These are phyloP conservation scores for Glyptemys insculpta DNA, from an alignment of 2,797 vertebrate genomes.

Conservation along the genomic window DNA sequence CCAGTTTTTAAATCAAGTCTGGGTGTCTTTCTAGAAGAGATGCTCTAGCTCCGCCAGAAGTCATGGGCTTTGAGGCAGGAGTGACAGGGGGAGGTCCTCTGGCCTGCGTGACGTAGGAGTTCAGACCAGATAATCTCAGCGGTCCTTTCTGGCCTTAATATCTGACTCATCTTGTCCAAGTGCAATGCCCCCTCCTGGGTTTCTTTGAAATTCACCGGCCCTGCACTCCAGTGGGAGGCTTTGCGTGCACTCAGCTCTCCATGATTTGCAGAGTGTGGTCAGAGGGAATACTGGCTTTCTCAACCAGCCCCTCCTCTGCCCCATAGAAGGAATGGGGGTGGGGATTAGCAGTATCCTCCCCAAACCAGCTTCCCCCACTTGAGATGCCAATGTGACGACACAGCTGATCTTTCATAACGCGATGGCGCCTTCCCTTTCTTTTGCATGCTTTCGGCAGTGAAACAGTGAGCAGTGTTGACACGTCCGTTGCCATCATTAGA, in stretches of 20 bases:
- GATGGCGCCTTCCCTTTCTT: not conserved
- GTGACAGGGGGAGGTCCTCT: not conserved
- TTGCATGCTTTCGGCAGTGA: not conserved
- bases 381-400: not conserved
- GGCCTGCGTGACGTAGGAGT: not conserved
- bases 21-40: not conserved
- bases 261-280: rapidly evolving
- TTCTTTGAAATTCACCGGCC: not conserved
- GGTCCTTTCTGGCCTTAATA: not conserved
- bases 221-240: not conserved
- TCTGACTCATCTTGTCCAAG: rapidly evolving
- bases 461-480: not conserved
- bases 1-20: not conserved
- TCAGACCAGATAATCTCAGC: rapidly evolving
- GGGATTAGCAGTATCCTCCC: not conserved
- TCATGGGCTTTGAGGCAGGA: not conserved
- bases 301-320: not conserved
- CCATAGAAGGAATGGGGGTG: not conserved
- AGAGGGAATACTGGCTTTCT: rapidly evolving
- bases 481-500: not conserved
- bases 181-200: rapidly evolving
- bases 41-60: not conserved
- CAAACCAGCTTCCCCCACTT: not conserved
- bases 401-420: not conserved
- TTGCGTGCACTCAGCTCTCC: not conserved